These are phyloP conservation scores for Meghimatium bilineatum DNA, from an alignment of 2,888 invertebrate species.

Conservation along the genomic window DNA sequence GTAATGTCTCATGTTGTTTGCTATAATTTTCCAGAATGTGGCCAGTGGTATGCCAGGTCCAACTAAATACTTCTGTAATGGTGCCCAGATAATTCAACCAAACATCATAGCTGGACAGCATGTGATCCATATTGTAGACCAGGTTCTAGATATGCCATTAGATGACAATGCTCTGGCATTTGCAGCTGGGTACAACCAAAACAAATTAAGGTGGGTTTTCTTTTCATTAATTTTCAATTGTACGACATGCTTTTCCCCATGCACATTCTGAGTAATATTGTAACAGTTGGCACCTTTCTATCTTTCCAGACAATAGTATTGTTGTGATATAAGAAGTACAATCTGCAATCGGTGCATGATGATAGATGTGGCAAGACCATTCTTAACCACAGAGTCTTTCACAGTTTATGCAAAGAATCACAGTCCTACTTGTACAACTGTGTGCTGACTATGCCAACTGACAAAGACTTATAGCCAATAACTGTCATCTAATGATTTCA, in stretches of 20 bases:
- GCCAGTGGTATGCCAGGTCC: conserved; percentile 54
- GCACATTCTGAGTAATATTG: too few relatives aligned
- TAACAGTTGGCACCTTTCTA: too few relatives aligned
- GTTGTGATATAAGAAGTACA: too few relatives aligned
- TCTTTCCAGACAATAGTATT: too few relatives aligned
- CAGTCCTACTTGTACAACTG: too few relatives aligned
- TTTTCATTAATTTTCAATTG: background rate
- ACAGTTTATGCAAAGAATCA: too few relatives aligned
- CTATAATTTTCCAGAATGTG: conserved; percentile 40
- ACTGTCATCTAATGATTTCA: too few relatives aligned
- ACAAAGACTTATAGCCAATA: too few relatives aligned
- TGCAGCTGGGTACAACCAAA: conserved; percentile 25
- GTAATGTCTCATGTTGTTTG: background rate
- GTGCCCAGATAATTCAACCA: conserved; percentile 57
- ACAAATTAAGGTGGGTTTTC: background rate
- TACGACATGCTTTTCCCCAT: background rate
- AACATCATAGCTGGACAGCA: conserved; percentile 81
- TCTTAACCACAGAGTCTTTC: too few relatives aligned
- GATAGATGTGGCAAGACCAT: too few relatives aligned
- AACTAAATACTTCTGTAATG: conserved; percentile 59
- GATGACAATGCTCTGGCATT: conserved; percentile 20
- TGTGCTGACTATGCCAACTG: too few relatives aligned
- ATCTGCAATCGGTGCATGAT: too few relatives aligned
- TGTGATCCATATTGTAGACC: conserved; percentile 92
- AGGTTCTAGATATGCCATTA: conserved; percentile 39